Conservation (phyloP, 2,888 invertebrate genomes). For the Axea sp. region DNA sequence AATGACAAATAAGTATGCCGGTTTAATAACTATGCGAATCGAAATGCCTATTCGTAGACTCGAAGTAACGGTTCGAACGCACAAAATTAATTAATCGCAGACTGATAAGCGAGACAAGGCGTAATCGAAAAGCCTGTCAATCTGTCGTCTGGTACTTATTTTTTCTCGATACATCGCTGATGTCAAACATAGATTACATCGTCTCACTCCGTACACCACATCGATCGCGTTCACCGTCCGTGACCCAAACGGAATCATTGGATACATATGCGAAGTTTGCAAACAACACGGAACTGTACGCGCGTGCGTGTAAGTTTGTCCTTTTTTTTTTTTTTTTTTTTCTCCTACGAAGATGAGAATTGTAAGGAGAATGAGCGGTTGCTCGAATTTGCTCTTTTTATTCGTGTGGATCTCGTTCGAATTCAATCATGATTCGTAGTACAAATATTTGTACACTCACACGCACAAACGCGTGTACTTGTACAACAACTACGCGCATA, state of each 20-base stretch:
- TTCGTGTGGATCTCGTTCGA: too few species aligned
- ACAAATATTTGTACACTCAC: too few species aligned
- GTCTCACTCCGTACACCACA: conserved; percentile 41
- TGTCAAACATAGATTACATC: conserved; percentile 37
- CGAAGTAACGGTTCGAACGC: too few species aligned
- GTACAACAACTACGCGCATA: too few species aligned
- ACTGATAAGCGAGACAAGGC: too few species aligned
- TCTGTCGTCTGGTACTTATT: background rate
- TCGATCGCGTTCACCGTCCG: conserved; percentile 60
- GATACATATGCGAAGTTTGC: conserved; percentile 33
- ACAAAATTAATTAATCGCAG: too few species aligned
- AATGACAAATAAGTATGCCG: too few species aligned
- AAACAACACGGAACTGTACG: conserved; percentile 24
- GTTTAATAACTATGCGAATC: too few species aligned
- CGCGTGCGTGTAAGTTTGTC: conserved; percentile 27
- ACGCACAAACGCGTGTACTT: background rate
- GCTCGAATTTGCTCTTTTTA: too few species aligned
- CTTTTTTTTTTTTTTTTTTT: conserved; percentile 65
- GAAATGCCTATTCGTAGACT: too few species aligned
- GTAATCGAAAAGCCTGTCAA: too few species aligned
- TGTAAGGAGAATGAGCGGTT: conserved; percentile 68
- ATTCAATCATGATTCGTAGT: too few species aligned
- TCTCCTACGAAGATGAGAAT: conserved; percentile 58
- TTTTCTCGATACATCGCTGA: conserved; percentile 14
- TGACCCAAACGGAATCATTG: conserved; percentile 61